A percentile compares a stretch with the other conserved stretches of the same genome.
These are phyloP conservation scores for Pseudopodoces humilis DNA, from an alignment of 2,113 vertebrate species.

Conservation along the genomic window DNA sequence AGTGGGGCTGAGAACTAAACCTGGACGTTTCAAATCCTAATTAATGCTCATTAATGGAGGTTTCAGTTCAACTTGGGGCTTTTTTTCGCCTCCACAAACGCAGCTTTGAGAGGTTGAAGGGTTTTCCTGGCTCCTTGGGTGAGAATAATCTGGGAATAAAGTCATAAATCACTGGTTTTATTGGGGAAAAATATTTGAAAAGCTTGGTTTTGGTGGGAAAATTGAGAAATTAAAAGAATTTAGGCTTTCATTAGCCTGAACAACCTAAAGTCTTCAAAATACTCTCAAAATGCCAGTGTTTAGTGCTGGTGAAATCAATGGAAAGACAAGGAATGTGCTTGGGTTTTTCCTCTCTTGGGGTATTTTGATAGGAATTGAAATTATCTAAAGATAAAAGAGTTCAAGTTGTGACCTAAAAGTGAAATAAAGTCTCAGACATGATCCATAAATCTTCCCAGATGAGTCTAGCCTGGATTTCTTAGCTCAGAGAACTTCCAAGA, in stretches of 20 bases:
- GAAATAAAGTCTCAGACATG: not conserved
- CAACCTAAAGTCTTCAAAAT: not conserved
- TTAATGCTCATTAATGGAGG: not conserved
- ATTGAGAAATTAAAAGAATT: not conserved
- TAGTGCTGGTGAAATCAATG: not conserved
- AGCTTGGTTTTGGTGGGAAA: not conserved
- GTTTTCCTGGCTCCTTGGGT: not conserved
- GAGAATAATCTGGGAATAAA: not conserved
- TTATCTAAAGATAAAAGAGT: not conserved
- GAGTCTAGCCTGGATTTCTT: not conserved
- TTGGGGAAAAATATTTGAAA: not conserved
- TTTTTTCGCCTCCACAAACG: not conserved
- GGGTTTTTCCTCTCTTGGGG: accelerated
- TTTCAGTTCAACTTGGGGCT: accelerated
- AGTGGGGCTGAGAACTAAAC: not conserved
- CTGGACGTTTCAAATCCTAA: not conserved
- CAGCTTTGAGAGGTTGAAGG: not conserved
- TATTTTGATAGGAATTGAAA: not conserved
- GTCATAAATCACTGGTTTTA: not conserved
- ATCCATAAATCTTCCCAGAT: not conserved
- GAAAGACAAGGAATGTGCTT: not conserved
- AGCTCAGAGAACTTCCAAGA: not conserved
- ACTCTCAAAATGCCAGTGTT: accelerated
- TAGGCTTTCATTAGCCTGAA: not conserved
- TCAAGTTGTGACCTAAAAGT: not conserved